Conservation (phyloP, 2,113 vertebrate genomes). For the Mormyrus lacerda region DNA sequence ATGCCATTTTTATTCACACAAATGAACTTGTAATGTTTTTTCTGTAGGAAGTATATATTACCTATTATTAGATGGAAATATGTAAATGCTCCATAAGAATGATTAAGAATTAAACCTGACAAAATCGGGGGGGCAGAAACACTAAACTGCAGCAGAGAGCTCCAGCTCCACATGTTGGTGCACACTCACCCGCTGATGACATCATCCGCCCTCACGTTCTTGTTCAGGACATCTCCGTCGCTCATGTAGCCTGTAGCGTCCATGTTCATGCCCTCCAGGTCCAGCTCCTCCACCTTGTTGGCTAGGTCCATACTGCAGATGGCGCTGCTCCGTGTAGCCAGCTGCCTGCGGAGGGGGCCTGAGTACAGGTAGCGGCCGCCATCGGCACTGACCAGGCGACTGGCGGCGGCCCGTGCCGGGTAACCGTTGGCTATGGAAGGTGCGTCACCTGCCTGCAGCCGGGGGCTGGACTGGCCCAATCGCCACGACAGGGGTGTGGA, state of each 20-base stretch:
- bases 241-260: slow-evolving; percentile 94
- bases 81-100: neutral
- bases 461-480: slow-evolving; percentile 86
- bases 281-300: slow-evolving; percentile 71
- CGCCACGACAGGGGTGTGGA: slow-evolving; percentile 83
- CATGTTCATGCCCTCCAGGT: slow-evolving; percentile 71
- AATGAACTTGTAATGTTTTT: neutral
- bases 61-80: neutral
- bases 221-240: slow-evolving; percentile 87
- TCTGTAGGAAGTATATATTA: neutral
- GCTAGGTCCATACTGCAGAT: slow-evolving; percentile 69
- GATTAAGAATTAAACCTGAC: neutral
- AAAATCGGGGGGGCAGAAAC: neutral
- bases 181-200: slow-evolving; percentile 82
- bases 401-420: slow-evolving; percentile 62
- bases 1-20: neutral
- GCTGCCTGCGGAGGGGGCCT: slow-evolving; percentile 73
- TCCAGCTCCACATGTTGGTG: neutral
- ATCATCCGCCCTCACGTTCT: slow-evolving; percentile 83
- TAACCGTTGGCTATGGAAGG: slow-evolving; percentile 83
- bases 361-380: slow-evolving; percentile 75
- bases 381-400: slow-evolving; percentile 59
- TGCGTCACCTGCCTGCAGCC: slow-evolving; percentile 91
- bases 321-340: slow-evolving; percentile 67
- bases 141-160: neutral